Conservation (phyloP, 2,113 vertebrate species). For the Dasyurus viverrinus region DNA sequence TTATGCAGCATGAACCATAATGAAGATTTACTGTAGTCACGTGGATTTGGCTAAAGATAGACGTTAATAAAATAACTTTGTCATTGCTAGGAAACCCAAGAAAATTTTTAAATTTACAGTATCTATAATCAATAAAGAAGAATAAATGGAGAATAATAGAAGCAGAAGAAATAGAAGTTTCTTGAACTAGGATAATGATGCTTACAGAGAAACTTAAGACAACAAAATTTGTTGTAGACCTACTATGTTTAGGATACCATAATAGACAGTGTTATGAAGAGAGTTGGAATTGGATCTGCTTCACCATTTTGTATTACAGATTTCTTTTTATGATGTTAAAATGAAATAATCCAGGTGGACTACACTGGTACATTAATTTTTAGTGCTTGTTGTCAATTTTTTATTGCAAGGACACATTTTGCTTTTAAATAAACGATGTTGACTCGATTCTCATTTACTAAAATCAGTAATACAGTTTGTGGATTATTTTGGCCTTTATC, state of each 20-base stretch:
- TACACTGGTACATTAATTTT: conserved; percentile 7
- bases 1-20: not conserved
- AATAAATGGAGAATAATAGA: conserved; percentile 16
- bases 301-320: not conserved
- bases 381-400: not conserved
- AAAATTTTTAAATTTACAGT: not conserved
- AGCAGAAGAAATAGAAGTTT: too few relatives aligned
- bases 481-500: not conserved
- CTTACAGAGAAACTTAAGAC: conserved; percentile 1
- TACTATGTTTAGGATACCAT: not conserved
- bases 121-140: not conserved
- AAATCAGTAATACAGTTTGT: not conserved
- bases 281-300: not conserved
- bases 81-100: not conserved
- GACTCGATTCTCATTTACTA: not conserved
- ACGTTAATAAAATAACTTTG: not conserved
- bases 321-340: not conserved
- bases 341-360: not conserved
- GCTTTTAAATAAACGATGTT: not conserved
- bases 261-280: not conserved
- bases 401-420: not conserved
- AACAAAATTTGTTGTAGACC: not conserved
- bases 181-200: not conserved
- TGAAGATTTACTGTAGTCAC: not conserved
- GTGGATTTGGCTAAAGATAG: not conserved